A percentile compares a stretch with the other conserved stretches of the same genome.
Conservation (phyloP, 2,113 vertebrate genomes). For the Heliornis fulica region DNA sequence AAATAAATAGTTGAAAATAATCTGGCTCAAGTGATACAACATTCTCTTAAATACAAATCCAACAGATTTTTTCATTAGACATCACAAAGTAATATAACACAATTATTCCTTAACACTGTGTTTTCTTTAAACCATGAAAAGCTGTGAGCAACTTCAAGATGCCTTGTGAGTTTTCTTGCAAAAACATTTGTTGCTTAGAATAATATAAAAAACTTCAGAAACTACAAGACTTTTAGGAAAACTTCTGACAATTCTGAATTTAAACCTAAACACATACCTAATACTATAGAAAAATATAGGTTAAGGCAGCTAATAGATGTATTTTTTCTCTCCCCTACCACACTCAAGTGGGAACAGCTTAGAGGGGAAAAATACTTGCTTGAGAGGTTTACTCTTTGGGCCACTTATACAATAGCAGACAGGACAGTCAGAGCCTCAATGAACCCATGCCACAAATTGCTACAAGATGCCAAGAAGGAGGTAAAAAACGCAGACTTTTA, state of each 20-base stretch:
- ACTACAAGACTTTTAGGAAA: background rate
- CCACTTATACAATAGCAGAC: background rate
- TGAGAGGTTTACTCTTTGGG: background rate
- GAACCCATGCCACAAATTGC: background rate
- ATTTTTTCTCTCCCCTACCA: background rate
- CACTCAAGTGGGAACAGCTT: background rate
- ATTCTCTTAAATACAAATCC: background rate
- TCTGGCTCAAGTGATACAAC: fast-evolving
- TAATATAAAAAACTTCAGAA: background rate
- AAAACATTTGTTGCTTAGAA: background rate
- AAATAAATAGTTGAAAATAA: background rate
- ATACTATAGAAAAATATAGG: background rate
- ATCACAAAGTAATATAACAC: background rate
- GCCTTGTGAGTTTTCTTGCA: background rate
- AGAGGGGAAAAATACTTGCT: background rate
- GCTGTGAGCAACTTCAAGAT: background rate
- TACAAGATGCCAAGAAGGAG: slow-evolving; percentile 3
- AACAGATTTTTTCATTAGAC: background rate
- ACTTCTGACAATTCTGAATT: background rate
- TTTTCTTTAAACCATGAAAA: background rate
- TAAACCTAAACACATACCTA: background rate
- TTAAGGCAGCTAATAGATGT: background rate
- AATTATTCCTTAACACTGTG: fast-evolving
- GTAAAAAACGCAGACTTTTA: slow-evolving; percentile 60
- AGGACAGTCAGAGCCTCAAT: slow-evolving; percentile 1